Evolutionary conservation across 2,888 invertebrate genomes (phyloP), one percentile per base, ranked within the genome.

Genomic region (Leucania comma): DNA sequence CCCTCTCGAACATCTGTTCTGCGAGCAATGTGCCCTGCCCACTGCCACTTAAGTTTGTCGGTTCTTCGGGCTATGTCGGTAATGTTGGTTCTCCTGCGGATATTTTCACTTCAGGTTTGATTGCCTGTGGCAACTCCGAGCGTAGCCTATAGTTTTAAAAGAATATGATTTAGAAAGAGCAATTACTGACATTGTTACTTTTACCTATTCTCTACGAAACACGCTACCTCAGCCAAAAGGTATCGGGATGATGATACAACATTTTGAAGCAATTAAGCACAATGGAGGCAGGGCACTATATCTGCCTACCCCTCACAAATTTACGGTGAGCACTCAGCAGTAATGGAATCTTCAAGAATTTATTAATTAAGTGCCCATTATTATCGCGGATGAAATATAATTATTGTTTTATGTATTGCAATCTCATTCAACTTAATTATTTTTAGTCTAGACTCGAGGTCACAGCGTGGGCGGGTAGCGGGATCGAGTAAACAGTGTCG

Each of bases 401-500:
- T 88, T 83, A 87, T 88, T 87, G 87, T 88, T 87, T 88, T 86
- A 87, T 85, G 84, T 88, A 86, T 82, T 88, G 88, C 88, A 83
- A 87, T 87, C 85, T 88, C 88, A 88, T 88, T 85, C 81, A 79
- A 88, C 82, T 87, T 88, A 88, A 88, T 88, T 88, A 87, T 84
- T 81, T 83, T 83, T 80, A 80, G 78, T 53, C 53, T 82, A 76
- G 58, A 59, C 51, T 54, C 22, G 3, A 58, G 51, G 68, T 56
- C 8, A 6, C 4, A n/a, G 24, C 69, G 76, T 29, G 0, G n/a
- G 71, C 67, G 80, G 17, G 24, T 4, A 61, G 65, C 57, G 63
- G 22, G 22, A 53, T 24, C 35, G 22, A 20, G 24, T 56, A 38
- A 12, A 61, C 9, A 29, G 26, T 20, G 26, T 26, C 5, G 22